Evolutionary conservation across 2,113 vertebrate genomes (phyloP), one percentile per base, ranked within the genome.

Genomic region (Oceanites oceanicus): DNA sequence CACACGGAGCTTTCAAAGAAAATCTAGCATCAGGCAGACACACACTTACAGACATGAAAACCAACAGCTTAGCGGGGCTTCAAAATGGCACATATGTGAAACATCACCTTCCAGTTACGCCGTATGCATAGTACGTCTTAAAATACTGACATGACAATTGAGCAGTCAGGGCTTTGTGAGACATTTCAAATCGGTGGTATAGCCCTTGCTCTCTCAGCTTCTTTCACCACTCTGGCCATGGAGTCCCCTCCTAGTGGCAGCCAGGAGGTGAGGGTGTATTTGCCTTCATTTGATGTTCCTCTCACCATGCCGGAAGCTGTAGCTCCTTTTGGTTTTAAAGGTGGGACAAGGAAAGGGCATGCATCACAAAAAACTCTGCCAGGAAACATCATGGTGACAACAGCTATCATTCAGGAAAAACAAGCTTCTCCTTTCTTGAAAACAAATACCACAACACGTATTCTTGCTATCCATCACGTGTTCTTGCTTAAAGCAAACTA

Each of bases 21-120:
- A 92, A 91, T 59, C 73, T 78, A 94, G 76, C 84, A 92, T 82
- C 94, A 96, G 89, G 77, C 91, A 95, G 76, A 81, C 61, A 73
- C 72, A 92, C 63, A 15, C 87, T 70, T 34, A 86, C 0, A 95
- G 83, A 86, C 88, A 84, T 59, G 68, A 73, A 86, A 95, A 89
- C 73, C 93, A 97, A 94, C 86, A 95, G 89, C 80, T 87, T 81
- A 96, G 88, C 61, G 0, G 89, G 91, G 66, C 78, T 94, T 93
- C 58, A 66, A 21, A 70, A 88, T 62, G 63, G 78, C 78, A 92
- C 80, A 93, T 92, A 93, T 62, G 90, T 92, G 90, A 88, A 94
- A 92, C 74, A 95, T 93, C 92, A 88, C 71, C 88, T 93, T 80
- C 78, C 45, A 92, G 82, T n/a, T 86, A 42, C 50, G 74, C 80